Evolutionary conservation across 2,113 vertebrate species (phyloP).

Genomic region (Calypte anna): DNA sequence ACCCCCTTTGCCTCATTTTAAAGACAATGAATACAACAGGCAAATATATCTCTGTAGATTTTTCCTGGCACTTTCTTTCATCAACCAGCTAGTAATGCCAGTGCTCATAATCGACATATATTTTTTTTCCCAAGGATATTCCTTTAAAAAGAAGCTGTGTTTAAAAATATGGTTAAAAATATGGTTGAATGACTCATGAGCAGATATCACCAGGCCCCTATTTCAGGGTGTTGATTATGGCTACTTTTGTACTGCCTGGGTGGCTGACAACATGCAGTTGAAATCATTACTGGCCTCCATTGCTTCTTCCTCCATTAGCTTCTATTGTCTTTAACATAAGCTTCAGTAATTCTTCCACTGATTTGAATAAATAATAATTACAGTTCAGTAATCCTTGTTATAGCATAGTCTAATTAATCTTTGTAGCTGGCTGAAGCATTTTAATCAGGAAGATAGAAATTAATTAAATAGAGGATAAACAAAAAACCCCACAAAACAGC

Average conservation of each 20-base stretch:
- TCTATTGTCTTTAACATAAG: conserved; percentile 31
- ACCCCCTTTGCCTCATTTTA: background rate
- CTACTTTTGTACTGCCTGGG: background rate
- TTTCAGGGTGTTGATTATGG: background rate
- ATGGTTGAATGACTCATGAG: background rate
- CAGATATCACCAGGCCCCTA: background rate
- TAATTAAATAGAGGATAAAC: conserved; percentile 32
- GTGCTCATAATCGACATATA: background rate
- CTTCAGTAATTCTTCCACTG: conserved; percentile 21
- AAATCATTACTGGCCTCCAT: background rate
- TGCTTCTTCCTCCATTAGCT: conserved; percentile 19
- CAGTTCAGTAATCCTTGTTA: conserved; percentile 35
- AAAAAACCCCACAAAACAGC: background rate
- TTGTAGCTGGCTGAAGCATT: conserved; percentile 13
- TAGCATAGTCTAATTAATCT: conserved; percentile 15
- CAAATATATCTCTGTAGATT: background rate
- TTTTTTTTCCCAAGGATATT: background rate
- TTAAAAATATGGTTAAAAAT: background rate
- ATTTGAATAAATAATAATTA: conserved; percentile 61
- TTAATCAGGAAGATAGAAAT: conserved; percentile 13
- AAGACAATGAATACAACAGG: background rate
- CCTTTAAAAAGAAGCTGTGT: background rate
- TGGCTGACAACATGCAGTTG: background rate
- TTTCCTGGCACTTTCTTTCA: background rate
- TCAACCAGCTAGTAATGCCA: background rate